Evolutionary conservation across 2,888 invertebrate species (phyloP).

Genomic region (Xanthorhoe designata): DNA sequence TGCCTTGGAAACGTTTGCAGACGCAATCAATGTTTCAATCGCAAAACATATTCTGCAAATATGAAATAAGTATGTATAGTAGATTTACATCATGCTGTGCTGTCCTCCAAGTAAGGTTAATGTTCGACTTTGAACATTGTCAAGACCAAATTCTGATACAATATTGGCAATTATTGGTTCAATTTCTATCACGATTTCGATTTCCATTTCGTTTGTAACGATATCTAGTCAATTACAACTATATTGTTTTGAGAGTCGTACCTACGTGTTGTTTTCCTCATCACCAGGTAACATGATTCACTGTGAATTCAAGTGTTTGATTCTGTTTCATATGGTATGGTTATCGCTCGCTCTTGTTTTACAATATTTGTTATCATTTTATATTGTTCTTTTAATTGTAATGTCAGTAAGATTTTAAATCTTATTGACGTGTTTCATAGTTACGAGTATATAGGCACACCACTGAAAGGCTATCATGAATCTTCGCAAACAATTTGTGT

Average conservation of each 20-base stretch:
- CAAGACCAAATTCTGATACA: conserved; percentile 21
- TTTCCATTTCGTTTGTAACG: conserved; percentile 28
- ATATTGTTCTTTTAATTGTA: conserved; percentile 35
- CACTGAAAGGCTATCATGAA: neutral
- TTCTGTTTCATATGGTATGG: conserved; percentile 49
- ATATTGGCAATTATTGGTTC: conserved; percentile 29
- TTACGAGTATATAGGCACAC: neutral
- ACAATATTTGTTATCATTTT: conserved; percentile 55
- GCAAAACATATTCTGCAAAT: conserved; percentile 17
- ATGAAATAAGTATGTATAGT: conserved; percentile 20
- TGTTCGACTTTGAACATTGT: conserved; percentile 32
- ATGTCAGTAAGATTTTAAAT: conserved; percentile 7
- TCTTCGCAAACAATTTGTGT: neutral
- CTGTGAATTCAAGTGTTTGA: conserved; percentile 70
- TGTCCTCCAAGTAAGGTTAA: conserved; percentile 38
- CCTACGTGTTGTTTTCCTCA: conserved; percentile 49
- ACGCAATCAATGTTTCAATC: conserved; percentile 24
- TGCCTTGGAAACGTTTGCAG: conserved; percentile 44
- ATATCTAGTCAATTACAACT: conserved; percentile 26
- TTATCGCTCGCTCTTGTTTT: conserved; percentile 51
- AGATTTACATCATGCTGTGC: conserved; percentile 23
- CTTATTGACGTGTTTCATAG: conserved; percentile 2
- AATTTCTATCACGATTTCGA: conserved; percentile 33
- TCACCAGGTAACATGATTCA: conserved; percentile 59
- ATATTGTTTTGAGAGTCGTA: conserved; percentile 33